phyloP scores from a whole-genome alignment of 2,113 vertebrate genomes.

The Macquaria ambigua region DNA sequence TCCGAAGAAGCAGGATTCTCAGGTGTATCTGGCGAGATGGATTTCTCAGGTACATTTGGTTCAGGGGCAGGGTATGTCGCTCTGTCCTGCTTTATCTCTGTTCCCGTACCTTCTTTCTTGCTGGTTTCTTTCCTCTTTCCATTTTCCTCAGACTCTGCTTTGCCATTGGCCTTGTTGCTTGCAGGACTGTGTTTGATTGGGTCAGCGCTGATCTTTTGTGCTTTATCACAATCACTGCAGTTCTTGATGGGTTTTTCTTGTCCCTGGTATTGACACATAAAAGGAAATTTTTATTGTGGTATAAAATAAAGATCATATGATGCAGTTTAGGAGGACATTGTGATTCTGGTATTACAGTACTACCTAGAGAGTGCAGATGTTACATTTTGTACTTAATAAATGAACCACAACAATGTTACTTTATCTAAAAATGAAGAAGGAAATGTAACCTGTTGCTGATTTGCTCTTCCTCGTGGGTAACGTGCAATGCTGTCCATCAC shows the following conservation, averaged over 20 bases:
- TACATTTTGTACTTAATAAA: neutral
- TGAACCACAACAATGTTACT: neutral
- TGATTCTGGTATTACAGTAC: neutral
- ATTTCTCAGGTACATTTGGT: neutral
- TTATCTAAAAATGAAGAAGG: neutral
- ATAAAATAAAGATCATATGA: neutral
- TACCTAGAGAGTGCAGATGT: neutral
- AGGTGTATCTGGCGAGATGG: neutral
- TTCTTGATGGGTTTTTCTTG: conserved; percentile 15
- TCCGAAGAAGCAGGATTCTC: conserved; percentile 20
- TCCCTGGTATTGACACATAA: conserved; percentile 34
- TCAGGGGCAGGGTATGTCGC: neutral
- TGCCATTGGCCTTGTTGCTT: neutral
- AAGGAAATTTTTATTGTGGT: neutral
- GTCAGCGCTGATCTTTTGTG: neutral
- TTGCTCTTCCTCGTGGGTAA: conserved; percentile 65
- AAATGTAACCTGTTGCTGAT: conserved; percentile 67
- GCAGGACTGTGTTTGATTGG: neutral
- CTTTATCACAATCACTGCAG: neutral
- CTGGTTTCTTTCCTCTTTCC: conserved; percentile 1
- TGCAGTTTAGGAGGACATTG: neutral
- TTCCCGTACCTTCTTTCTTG: neutral
- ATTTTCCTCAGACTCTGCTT: neutral
- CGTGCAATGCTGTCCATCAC: conserved; percentile 71
- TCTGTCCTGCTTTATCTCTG: neutral